Evolutionary conservation across 1,140 invertebrate species (phyloP).

Genomic region (Psilanteris sp.): DNA sequence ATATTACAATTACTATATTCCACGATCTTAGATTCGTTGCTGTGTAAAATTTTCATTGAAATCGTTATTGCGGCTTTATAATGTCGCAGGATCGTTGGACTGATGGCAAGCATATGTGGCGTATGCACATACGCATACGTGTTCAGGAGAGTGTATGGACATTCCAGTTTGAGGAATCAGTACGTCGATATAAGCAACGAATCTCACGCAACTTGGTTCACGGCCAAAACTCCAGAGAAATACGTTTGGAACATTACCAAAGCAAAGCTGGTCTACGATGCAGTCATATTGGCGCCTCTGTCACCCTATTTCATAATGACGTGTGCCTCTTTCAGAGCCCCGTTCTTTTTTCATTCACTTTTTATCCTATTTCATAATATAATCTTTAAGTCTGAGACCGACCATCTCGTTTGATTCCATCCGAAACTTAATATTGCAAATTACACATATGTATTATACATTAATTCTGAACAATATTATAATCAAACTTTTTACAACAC

Average conservation of each 20-base stretch:
- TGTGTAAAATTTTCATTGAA: slow-evolving; percentile 21
- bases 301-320: slow-evolving; percentile 40
- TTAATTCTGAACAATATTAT: too few relatives aligned
- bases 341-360: slow-evolving; percentile 24
- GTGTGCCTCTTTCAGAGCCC: slow-evolving; percentile 8
- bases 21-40: slow-evolving; percentile 12
- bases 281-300: slow-evolving; percentile 37
- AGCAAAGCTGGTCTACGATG: slow-evolving; percentile 15
- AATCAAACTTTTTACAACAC: too few relatives aligned
- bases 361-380: too few relatives aligned
- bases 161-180: slow-evolving; percentile 38
- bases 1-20: too few relatives aligned
- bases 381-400: too few relatives aligned
- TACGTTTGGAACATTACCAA: slow-evolving; percentile 48
- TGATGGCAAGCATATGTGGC: slow-evolving; percentile 21
- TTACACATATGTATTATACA: too few relatives aligned
- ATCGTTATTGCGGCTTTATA: slow-evolving; percentile 39
- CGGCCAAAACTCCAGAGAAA: slow-evolving; percentile 37
- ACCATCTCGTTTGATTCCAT: too few relatives aligned
- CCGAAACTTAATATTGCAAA: too few relatives aligned
- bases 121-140: slow-evolving; percentile 6
- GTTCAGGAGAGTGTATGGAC: slow-evolving; percentile 2
- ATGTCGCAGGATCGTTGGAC: slow-evolving; percentile 22
- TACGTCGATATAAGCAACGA: slow-evolving; percentile 26
- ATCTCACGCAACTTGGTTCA: slow-evolving; percentile 46